Base-by-base conservation (phyloP, 2,888 invertebrate genomes). In the Candidula unifasciata region DNA sequence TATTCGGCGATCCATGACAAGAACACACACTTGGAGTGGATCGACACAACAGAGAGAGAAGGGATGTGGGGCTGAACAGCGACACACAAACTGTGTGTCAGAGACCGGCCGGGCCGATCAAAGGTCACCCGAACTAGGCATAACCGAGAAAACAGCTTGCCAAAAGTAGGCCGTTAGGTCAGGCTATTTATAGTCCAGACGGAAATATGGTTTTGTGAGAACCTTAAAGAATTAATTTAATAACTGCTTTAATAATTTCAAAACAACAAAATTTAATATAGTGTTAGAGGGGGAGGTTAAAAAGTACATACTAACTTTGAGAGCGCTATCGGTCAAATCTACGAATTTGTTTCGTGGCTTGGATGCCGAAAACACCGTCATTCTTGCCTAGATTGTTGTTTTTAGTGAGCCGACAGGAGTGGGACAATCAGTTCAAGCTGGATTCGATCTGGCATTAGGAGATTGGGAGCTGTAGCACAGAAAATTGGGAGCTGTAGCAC, bases 91-190 rank as follows among this genome's bases (percentile, higher is more conserved):
- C 69, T 66, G 69, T 69, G 69, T 30, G 35, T 16, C 18, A 21
- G 30, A 74, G 52, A 30, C 52, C 57, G 35, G 33, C 77, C 33
- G n/a, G n/a, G n/a, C 16, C 66, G 66, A 35, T 37, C 66, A 27
- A 64, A 66, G 78, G 66, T 37, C 78, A 10, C 44, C 37, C 24
- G 35, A 78, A 78, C 78, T 78, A 60, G 77, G 77, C 77, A 33
- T 60, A 33, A 10, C 78, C 35, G 66, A 66, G 64, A 78, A 78
- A 78, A 78, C 64, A 78, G 8, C 73, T 21, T 8, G 66, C 27
- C 33, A 66, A 66, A 73, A 78, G 64, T 78, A 66, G 78, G 78
- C 64, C 78, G 64, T 66, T 13, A 37, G 78, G 78, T 78, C 66
- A 78, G 2, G 73, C n/a, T 78, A 78, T 78, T 27, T 64, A 33